phyloP scores from a whole-genome alignment of 2,113 vertebrate species.

The Stegastes partitus region DNA sequence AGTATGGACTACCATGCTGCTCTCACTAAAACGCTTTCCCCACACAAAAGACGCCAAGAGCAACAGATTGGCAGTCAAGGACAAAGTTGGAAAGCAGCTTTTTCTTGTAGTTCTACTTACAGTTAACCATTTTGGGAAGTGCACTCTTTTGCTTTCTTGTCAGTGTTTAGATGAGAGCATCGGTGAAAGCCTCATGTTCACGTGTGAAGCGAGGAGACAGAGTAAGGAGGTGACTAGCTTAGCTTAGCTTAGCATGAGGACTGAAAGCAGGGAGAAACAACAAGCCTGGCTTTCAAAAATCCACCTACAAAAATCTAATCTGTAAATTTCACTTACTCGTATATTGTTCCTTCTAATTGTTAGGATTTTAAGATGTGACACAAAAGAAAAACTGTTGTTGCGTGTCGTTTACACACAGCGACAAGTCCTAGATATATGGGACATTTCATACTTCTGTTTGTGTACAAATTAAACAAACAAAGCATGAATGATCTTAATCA shows the following conservation, averaged over 20 bases:
- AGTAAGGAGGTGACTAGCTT: neutral
- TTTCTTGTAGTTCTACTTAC: conserved; percentile 16
- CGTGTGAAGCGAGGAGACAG: neutral
- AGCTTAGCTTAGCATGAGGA: neutral
- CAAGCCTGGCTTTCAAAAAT: neutral
- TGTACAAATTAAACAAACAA: no score
- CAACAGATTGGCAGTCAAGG: conserved; percentile 13
- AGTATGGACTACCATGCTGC: conserved; percentile 64
- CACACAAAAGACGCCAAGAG: conserved; percentile 37
- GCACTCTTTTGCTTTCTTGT: neutral
- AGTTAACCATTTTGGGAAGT: no score
- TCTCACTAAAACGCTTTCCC: conserved; percentile 12
- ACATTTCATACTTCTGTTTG: no score
- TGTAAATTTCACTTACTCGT: no score
- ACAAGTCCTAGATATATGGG: no score
- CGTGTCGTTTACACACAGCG: no score
- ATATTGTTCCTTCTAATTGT: no score
- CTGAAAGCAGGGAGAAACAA: neutral
- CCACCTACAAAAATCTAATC: neutral
- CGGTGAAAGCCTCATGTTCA: neutral
- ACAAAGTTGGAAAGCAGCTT: conserved; percentile 1
- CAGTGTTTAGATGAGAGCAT: neutral
- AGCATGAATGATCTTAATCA: no score
- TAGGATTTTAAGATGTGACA: no score
- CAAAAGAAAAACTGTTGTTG: no score